Evolutionary conservation across 30 jellyfish, hydroid and myxozoan genomes (phyloP).

Genomic region (Hydra vulgaris): DNA sequence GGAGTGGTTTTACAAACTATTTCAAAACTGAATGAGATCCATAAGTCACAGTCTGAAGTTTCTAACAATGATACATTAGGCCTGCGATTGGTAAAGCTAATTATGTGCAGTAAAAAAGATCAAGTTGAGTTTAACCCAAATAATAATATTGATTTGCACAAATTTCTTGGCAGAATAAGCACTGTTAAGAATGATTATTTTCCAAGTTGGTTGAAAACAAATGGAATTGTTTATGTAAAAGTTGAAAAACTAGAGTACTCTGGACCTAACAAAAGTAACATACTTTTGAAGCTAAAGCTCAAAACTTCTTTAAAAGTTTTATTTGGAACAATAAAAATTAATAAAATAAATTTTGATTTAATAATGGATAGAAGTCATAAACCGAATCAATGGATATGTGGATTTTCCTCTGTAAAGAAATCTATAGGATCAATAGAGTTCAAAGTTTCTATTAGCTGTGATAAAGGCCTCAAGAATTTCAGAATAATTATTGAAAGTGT

Average conservation of each 20-base stretch:
- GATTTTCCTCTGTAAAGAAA: not conserved
- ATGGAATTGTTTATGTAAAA: not conserved
- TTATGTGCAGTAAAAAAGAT: not conserved
- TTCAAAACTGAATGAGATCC: not conserved
- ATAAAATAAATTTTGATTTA: not conserved
- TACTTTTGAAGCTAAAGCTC: not conserved
- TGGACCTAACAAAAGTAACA: not conserved
- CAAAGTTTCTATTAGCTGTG: constrained; percentile 2
- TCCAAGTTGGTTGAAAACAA: constrained; percentile 9
- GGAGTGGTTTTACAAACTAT: constrained; percentile 18
- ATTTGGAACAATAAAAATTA: not conserved
- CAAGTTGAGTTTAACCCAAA: not conserved
- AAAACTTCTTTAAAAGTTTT: not conserved
- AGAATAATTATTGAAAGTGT: not conserved
- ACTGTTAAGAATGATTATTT: not conserved
- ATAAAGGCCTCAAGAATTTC: constrained; percentile 13
- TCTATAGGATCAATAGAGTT: not conserved
- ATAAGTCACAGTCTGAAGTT: not conserved
- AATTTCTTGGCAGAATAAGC: not conserved
- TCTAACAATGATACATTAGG: not conserved
- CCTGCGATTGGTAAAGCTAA: not conserved
- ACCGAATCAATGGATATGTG: constrained; percentile 8
- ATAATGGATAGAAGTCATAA: constrained; percentile 1
- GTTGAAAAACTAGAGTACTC: not conserved
- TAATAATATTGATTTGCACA: not conserved